Evolutionary conservation across 92 coral and sea anemone species (phyloP).

Genomic region (Muricea muricata): DNA sequence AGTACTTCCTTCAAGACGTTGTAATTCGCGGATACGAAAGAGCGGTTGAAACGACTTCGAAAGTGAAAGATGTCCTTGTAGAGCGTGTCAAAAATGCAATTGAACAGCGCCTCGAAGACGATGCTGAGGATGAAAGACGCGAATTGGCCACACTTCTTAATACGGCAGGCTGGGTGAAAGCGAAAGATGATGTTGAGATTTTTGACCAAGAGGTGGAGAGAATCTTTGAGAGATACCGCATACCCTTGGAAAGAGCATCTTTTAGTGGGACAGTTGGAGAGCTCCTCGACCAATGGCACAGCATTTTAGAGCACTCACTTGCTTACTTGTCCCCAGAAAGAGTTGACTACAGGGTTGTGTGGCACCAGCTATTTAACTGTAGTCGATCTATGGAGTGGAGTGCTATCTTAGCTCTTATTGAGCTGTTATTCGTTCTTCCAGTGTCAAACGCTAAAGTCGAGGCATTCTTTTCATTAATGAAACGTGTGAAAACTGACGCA

Average conservation of each 20-base stretch:
- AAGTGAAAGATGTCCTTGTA: constrained; percentile 9
- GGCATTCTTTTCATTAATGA: constrained; percentile 11
- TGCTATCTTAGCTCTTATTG: constrained; percentile 6
- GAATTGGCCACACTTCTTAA: constrained; percentile 18
- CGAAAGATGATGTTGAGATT: constrained; percentile 24
- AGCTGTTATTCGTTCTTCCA: constrained; percentile 16
- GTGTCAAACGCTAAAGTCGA: constrained; percentile 11
- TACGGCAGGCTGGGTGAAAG: constrained; percentile 26
- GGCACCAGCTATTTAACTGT: constrained; percentile 5
- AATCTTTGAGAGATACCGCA: not conserved
- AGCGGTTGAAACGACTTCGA: constrained; percentile 24
- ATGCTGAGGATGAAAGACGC: not conserved
- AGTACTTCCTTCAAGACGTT: not conserved
- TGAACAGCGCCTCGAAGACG: not conserved
- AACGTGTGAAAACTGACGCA: constrained; percentile 13
- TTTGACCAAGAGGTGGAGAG: constrained; percentile 16
- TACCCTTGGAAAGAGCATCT: constrained; percentile 22
- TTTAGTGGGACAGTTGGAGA: constrained; percentile 27
- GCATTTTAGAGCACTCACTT: constrained; percentile 1
- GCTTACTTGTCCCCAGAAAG: constrained; percentile 7
- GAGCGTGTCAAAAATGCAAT: constrained; percentile 25
- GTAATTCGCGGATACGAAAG: constrained; percentile 9
- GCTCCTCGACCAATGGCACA: constrained; percentile 31
- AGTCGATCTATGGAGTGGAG: not conserved
- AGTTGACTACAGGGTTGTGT: constrained; percentile 18